Base-by-base conservation (phyloP, 2,797 vertebrate genomes). In the Lepidocolaptes lacrymiger region DNA sequence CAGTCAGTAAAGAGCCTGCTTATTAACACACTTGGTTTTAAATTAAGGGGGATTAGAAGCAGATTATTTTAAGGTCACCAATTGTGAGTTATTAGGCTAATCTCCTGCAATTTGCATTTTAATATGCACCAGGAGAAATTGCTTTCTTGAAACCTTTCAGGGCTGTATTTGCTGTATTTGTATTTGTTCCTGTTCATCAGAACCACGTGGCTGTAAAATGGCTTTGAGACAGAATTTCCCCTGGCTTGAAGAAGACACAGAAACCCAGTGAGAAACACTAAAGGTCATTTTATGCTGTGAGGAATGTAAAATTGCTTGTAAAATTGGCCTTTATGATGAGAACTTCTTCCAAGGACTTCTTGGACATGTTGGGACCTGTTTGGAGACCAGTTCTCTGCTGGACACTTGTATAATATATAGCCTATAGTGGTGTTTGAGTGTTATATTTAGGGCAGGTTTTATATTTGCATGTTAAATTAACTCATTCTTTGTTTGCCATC, bases 91-190 rank as follows among this genome's bases (percentile, higher is more conserved):
- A 59, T 46, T 89, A 87, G 23, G 30, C 43, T 69, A 26, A 84
- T 88, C 41, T 92, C 14, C 22, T 78, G 30, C 44, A 83, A 86
- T 82, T 92, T 93, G 30, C 61, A 56, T 88, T 92, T 86, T 79
- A 69, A 62, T 71, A 72, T 48, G 28, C 44, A 56, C 22, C 12
- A 44, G 56, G 52, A 77, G 61, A 74, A 73, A 49, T 67, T 39
- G 8, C 32, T 95, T 89, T 93, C 41, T 66, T 81, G 61, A 87
- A 56, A 37, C 6, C n/a, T 77, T 84, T 91, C 36, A 48, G 39
- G 66, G 39, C 41, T 91, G 77, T 88, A 37, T 66, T 87, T 94
- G 36, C 36, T 36, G 36, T 36, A 36, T 36, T 36, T 36, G 36
- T 36, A 36, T 36, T 36, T 36, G 36, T 73, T 90, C 36, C 44